Evolutionary conservation across 2,797 vertebrate genomes (phyloP), one percentile per base, ranked within the genome.

Genomic region (Scolopax bukidnonensis): DNA sequence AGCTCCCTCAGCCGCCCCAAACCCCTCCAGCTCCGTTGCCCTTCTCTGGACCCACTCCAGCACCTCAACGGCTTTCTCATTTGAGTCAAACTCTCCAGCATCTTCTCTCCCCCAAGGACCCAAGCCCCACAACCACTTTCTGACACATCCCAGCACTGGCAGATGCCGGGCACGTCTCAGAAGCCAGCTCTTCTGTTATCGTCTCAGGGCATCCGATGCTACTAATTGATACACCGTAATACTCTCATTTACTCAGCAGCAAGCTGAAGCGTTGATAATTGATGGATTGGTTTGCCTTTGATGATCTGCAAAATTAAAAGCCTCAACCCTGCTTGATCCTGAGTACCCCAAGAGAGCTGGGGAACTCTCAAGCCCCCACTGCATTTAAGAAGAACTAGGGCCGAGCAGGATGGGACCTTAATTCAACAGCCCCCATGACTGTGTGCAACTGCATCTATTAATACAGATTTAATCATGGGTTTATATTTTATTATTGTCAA

Each of bases 281-380:
- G 94, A 96, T 93, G 93, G 89, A 97, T 96, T 95, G 95, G 61
- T 85, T 93, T 94, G 93, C 93, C 94, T 96, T 96, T 96, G 94
- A 96, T 86, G 87, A 96, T 87, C 95, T 96, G 88, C 96, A 96
- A 93, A 97, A 97, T 97, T 93, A 95, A 95, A 95, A 89, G 90
- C 87, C 68, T 73, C 70, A 77, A 43, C 68, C 70, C 87, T 94
- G 89, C 43, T 36, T 84, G 79, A 87, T 86, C 6, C 84, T 41
- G 68, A 95, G 94, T 14, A 16, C 45, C 40, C 71, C 77, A 75
- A 1, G 41, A 92, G 47, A 94, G 63, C 75, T 87, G 77, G 53
- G 54, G 70, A 54, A n/a, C 59, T 51, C 83, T 41, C 27, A 8
- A 63, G 63, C 5, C 36, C 56, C 13, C 16, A 2, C 5, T 7